A percentile compares a stretch with the other conserved stretches of the same genome.
phyloP scores from a whole-genome alignment of 2,113 vertebrate genomes.

The Atlantisia rogersi region DNA sequence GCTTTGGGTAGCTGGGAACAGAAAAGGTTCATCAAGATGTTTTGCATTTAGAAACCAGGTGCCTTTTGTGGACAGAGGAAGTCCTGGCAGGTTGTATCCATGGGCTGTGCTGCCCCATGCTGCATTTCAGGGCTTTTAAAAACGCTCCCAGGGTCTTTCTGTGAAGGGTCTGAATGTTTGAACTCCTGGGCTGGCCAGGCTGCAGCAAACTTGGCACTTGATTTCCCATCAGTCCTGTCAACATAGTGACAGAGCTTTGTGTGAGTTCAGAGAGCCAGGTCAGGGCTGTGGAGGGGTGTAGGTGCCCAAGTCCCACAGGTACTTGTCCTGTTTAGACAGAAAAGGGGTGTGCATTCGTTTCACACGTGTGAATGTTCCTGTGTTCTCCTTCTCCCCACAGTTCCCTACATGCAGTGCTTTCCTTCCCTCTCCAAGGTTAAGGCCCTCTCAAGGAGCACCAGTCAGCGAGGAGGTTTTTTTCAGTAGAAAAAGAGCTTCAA shows the following conservation, averaged over 20 bases:
- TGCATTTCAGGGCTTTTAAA: not conserved
- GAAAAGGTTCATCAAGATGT: rapidly evolving
- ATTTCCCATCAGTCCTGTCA: rapidly evolving
- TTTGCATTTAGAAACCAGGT: not conserved
- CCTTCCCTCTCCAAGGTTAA: conserved; percentile 61
- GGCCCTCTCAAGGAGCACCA: conserved; percentile 40
- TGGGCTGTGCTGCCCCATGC: not conserved
- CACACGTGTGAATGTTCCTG: not conserved
- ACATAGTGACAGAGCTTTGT: not conserved
- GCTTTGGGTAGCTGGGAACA: not conserved
- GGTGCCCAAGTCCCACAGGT: rapidly evolving
- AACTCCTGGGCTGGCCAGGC: not conserved
- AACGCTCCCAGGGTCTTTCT: not conserved
- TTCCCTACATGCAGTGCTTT: conserved; percentile 63
- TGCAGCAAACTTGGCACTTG: not conserved
- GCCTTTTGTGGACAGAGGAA: not conserved
- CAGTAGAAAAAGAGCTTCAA: conserved; percentile 62
- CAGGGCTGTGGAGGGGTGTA: not conserved
- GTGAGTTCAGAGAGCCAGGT: not conserved
- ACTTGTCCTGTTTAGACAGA: not conserved
- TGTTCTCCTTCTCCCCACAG: conserved; percentile 24
- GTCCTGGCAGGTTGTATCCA: not conserved
- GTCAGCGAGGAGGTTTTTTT: conserved; percentile 60
- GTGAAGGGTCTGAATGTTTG: not conserved
- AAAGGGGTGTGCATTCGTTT: not conserved